Conservation (phyloP, 2,888 invertebrate species). For the Buathra laborator region DNA sequence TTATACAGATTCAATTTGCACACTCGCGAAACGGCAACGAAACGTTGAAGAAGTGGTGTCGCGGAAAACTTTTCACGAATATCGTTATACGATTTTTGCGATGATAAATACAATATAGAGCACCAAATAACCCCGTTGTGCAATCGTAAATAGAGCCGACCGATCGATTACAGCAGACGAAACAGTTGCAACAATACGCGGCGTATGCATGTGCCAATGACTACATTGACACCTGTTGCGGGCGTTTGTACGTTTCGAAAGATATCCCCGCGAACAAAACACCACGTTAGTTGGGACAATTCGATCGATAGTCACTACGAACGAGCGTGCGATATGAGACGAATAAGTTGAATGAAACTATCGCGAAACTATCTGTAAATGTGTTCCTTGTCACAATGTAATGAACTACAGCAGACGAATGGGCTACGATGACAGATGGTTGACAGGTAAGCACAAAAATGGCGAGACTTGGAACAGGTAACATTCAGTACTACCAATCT, state of each 20-base stretch:
- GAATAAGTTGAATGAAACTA: slow-evolving; percentile 13
- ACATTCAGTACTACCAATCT: slow-evolving; percentile 62
- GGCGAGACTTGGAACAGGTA: slow-evolving; percentile 57
- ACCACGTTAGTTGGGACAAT: slow-evolving; percentile 1
- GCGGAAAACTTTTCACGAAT: not conserved
- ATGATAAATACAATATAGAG: slow-evolving; percentile 41
- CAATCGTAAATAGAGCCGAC: slow-evolving; percentile 41
- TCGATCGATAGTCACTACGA: not conserved
- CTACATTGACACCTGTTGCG: slow-evolving; percentile 79
- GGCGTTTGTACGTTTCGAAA: slow-evolving; percentile 61
- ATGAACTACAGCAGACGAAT: slow-evolving; percentile 67
- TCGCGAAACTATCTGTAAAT: slow-evolving; percentile 3
- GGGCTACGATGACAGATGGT: slow-evolving; percentile 62
- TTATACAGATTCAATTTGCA: slow-evolving; percentile 15
- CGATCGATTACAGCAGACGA: slow-evolving; percentile 38
- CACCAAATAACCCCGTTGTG: slow-evolving; percentile 16
- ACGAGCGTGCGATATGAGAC: not conserved
- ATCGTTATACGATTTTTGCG: not conserved
- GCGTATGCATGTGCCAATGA: slow-evolving; percentile 54
- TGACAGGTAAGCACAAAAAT: slow-evolving; percentile 65
- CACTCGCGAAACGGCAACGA: not conserved
- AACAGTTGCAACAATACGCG: slow-evolving; percentile 50
- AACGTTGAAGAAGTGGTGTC: not conserved
- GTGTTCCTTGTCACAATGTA: slow-evolving; percentile 53
- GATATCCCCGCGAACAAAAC: slow-evolving; percentile 37